A percentile compares a stretch with the other conserved stretches of the same genome.
Evolutionary conservation across 2,888 invertebrate species (phyloP).

Genomic region (Pammene fasciana): DNA sequence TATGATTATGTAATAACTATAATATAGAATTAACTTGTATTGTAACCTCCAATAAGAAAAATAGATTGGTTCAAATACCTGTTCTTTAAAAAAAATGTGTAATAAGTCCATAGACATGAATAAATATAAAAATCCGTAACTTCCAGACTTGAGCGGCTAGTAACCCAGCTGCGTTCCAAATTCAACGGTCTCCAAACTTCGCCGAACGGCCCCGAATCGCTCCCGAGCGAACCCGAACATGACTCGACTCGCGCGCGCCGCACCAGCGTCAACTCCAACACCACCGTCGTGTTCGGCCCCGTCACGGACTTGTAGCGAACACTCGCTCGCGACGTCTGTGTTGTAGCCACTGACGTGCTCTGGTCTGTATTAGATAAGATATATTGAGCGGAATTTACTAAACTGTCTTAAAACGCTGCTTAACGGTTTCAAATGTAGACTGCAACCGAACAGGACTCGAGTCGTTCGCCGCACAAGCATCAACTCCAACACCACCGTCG

Average conservation of each 20-base stretch:
- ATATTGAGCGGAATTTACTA: slow-evolving; percentile 28
- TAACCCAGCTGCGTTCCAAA: slow-evolving; percentile 81
- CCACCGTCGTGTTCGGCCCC: slow-evolving; percentile 83
- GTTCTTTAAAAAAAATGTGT: too few species aligned
- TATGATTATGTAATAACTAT: too few species aligned
- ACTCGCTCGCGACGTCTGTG: slow-evolving; percentile 55
- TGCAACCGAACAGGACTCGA: slow-evolving; percentile 72
- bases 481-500: slow-evolving; percentile 74
- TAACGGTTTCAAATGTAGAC: slow-evolving; percentile 46
- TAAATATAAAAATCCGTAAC: slow-evolving; percentile 14
- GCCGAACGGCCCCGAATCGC: slow-evolving; percentile 73
- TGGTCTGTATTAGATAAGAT: slow-evolving; percentile 62
- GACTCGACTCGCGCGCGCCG: slow-evolving; percentile 66
- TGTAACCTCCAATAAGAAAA: too few species aligned
- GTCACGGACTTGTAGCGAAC: slow-evolving; percentile 84
- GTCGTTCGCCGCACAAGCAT: slow-evolving; percentile 67
- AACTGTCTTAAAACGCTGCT: neutral
- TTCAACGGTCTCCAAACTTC: slow-evolving; percentile 70
- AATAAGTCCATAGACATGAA: too few species aligned
- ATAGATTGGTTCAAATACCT: too few species aligned
- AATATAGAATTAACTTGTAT: too few species aligned
- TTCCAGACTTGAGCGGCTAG: slow-evolving; percentile 84
- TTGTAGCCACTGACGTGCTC: slow-evolving; percentile 62
- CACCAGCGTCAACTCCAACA: slow-evolving; percentile 69
- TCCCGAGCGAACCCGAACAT: slow-evolving; percentile 75